phyloP scores from a whole-genome alignment of 2,797 vertebrate genomes.

The Falco biarmicus region DNA sequence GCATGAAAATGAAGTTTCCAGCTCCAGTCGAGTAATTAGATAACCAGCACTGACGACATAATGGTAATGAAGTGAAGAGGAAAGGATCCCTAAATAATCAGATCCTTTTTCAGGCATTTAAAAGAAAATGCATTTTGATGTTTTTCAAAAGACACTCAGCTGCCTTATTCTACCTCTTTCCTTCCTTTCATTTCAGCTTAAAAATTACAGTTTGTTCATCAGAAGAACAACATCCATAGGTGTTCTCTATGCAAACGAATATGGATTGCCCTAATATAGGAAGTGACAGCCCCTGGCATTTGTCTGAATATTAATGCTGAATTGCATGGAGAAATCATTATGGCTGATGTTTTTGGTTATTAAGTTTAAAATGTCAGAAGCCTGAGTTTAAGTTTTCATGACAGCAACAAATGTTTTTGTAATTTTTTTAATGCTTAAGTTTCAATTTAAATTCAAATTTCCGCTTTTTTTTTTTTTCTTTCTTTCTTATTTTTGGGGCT shows the following conservation, averaged over 20 bases:
- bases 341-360: constrained; percentile 53
- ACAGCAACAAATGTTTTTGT: constrained; percentile 47
- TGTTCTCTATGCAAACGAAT: constrained; percentile 46
- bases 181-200: constrained; percentile 42
- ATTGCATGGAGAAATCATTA: constrained; percentile 52
- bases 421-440: constrained; percentile 50
- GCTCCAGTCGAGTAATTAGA: constrained; percentile 37
- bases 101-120: constrained; percentile 40
- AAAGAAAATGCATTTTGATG: constrained; percentile 43
- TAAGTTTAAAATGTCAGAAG: constrained; percentile 54
- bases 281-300: constrained; percentile 39
- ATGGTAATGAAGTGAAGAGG: constrained; percentile 30
- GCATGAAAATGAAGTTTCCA: constrained; percentile 56
- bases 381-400: constrained; percentile 41
- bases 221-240: constrained; percentile 32
- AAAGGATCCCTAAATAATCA: constrained; percentile 52
- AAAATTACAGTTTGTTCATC: constrained; percentile 54
- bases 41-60: constrained; percentile 46
- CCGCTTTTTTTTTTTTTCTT: not conserved
- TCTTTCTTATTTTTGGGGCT: not conserved
- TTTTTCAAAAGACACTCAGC: constrained; percentile 50
- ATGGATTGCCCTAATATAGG: constrained; percentile 65
- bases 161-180: not conserved
- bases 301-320: constrained; percentile 52
- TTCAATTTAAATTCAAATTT: constrained; percentile 22